Evolutionary conservation across 2,888 invertebrate genomes (phyloP), one percentile per base, ranked within the genome.

Genomic region (Yponomeuta evonymella): DNA sequence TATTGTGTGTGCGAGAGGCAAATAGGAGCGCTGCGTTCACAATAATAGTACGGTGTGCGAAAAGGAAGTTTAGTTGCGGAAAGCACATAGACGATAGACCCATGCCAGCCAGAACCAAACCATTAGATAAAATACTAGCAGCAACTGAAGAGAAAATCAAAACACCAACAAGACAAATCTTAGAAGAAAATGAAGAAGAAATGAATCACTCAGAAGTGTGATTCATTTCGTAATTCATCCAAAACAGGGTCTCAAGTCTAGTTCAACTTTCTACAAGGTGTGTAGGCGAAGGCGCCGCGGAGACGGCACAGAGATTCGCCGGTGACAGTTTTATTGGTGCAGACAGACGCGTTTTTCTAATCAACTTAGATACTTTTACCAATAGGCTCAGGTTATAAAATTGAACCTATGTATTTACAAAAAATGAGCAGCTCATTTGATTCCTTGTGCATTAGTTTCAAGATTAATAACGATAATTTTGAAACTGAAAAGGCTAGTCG

Each of bases 211-310:
- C 8, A 58, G 79, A 82, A 80, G 83, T 73, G 79, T 78, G 76
- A 80, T 78, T 79, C 76, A 79, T 81, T 82, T 81, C 79, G 83
- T 82, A 81, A 85, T 85, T 82, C 79, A 74, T 79, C 81, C 79
- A 81, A 70, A 87, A 84, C 84, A 83, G 79, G 85, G 83, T 80
- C 82, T 65, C 30, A 10, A 83, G 79, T 87, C 89, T 86, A 90
- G 89, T 90, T 85, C 88, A 88, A 90, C 91, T 91, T 91, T 91
- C 91, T 90, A 90, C 84, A n/a, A 67, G 66, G 58, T 48, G 67
- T 48, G 67, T 67, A 51, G 66, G 67, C 66, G 51, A 15, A 15
- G 51, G 51, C 51, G 51, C 51, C 51, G 51, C 68, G 48, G 48
- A 48, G 51, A 29, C 30, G 51, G 23, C 29, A 30, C 68, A n/a